Evolutionary conservation across 2,113 vertebrate genomes (phyloP).

Genomic region (Thomomys bottae): DNA sequence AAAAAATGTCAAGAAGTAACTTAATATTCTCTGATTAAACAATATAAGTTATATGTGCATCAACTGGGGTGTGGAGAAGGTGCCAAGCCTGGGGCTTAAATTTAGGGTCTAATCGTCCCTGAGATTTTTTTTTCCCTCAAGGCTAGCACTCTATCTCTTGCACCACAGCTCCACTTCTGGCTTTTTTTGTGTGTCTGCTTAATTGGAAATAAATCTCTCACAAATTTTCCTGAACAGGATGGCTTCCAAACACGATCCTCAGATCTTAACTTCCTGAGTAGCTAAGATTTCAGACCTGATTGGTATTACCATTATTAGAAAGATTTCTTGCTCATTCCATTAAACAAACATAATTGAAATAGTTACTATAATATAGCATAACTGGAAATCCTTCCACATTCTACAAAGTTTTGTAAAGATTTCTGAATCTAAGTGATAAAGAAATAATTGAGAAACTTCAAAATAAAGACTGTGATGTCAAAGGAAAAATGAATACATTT

Average conservation of each 20-base stretch:
- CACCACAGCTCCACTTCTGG: too few species aligned
- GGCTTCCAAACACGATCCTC: too few species aligned
- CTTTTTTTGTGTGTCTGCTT: too few species aligned
- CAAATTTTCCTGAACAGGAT: not conserved
- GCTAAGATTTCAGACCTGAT: too few species aligned
- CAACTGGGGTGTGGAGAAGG: too few species aligned
- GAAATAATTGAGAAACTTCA: conserved; percentile 46
- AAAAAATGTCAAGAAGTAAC: not conserved
- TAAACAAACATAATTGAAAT: not conserved
- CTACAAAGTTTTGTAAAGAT: conserved; percentile 14
- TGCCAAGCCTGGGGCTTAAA: too few species aligned
- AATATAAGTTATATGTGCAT: not conserved
- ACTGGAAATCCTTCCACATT: not conserved
- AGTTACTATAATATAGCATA: not conserved
- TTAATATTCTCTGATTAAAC: conserved; percentile 25
- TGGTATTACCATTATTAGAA: too few species aligned
- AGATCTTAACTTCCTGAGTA: too few species aligned
- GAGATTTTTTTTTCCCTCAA: too few species aligned
- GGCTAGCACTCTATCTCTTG: too few species aligned
- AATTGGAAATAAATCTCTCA: too few species aligned
- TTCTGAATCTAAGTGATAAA: conserved; percentile 34
- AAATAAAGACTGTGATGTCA: not conserved
- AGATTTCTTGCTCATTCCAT: not conserved
- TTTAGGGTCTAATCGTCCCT: too few species aligned
- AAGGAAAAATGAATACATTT: not conserved